Base-by-base conservation (phyloP, 2,888 invertebrate genomes). In the Eulithis prunata region DNA sequence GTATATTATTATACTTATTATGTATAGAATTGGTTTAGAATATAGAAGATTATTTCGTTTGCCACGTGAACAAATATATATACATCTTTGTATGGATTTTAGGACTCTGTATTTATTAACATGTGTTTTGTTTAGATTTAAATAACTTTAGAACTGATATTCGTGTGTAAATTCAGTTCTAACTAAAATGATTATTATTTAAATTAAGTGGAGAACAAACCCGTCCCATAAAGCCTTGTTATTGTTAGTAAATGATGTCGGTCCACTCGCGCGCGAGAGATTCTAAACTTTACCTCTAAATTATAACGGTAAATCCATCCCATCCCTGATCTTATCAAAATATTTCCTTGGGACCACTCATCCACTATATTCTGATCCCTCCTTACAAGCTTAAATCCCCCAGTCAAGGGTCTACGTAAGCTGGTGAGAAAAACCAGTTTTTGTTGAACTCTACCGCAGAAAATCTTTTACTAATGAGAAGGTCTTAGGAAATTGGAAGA, bases 321-420 rank as follows among this genome's bases (percentile, higher is more conserved):
- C 75, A 73, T 77, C 75, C 78, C 74, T 63, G 78, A 80, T 80
- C 75, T 78, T 78, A 80, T 80, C 79, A 75, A 75, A 73, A 74
- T 76, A 68, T 76, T 75, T 72, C 78, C 74, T 73, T 68, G 51
- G 46, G 38, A 66, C 65, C 51, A 70, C 69, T 62, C 64, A 59
- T 65, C 68, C 71, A 56, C 6, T 56, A 45, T 67, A 78, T 56
- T 46, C 66, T 52, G 57, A 66, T 12, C 62, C 45, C 54, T n/a
- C 4, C 49, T 53, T 43, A 57, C 47, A 8, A 57, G 54, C 54
- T 54, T 57, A 54, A 62, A 13, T 11, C 45, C 43, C 11, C 36
- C n/a, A 38, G n/a, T 62, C 54, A 51, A 49, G 21, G 66, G 45
- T 57, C 62, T 38, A 7, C 5, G 32, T 32, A 36, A 58, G 51